Evolutionary conservation across 2,888 invertebrate genomes (phyloP).

Genomic region (Eumerus sabulonum): DNA sequence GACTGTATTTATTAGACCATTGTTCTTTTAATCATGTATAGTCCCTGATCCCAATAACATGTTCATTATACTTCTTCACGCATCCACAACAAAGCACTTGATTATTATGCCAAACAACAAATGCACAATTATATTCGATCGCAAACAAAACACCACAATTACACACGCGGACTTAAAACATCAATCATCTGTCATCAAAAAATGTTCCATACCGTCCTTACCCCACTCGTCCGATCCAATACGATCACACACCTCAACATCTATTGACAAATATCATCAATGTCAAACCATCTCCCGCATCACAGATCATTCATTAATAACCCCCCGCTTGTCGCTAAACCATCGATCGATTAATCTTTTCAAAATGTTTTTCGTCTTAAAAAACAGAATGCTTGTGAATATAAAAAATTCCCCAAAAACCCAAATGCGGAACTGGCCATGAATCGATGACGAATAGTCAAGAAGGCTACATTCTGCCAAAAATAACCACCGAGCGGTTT

Average conservation of each 20-base stretch:
- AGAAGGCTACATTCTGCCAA: slow-evolving; percentile 40
- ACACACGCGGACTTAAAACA: slow-evolving; percentile 30
- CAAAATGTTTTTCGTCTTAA: slow-evolving; percentile 13
- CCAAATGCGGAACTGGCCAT: slow-evolving; percentile 60
- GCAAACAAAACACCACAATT: slow-evolving; percentile 30
- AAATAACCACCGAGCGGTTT: slow-evolving; percentile 30
- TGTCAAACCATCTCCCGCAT: slow-evolving; percentile 59
- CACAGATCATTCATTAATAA: slow-evolving; percentile 65
- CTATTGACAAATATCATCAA: slow-evolving; percentile 67
- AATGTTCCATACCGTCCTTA: slow-evolving; percentile 26
- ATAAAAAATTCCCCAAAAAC: slow-evolving; percentile 12
- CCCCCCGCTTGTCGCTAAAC: slow-evolving; percentile 15
- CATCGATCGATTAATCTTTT: slow-evolving; percentile 59
- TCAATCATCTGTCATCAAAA: slow-evolving; percentile 64
- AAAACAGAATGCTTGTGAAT: no score
- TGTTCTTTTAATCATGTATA: no score
- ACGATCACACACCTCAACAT: slow-evolving; percentile 56
- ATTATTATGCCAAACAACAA: slow-evolving; percentile 57
- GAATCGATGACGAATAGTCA: slow-evolving; percentile 8
- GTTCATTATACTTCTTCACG: slow-evolving; percentile 23
- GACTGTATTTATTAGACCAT: no score
- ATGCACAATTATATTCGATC: slow-evolving; percentile 49
- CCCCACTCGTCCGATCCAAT: slow-evolving; percentile 18
- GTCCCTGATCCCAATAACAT: no score
- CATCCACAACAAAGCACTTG: slow-evolving; percentile 59